A percentile compares a stretch with the other conserved stretches of the same genome.
Conservation (phyloP, 2,113 vertebrate genomes). For the Nesoenas mayeri region DNA sequence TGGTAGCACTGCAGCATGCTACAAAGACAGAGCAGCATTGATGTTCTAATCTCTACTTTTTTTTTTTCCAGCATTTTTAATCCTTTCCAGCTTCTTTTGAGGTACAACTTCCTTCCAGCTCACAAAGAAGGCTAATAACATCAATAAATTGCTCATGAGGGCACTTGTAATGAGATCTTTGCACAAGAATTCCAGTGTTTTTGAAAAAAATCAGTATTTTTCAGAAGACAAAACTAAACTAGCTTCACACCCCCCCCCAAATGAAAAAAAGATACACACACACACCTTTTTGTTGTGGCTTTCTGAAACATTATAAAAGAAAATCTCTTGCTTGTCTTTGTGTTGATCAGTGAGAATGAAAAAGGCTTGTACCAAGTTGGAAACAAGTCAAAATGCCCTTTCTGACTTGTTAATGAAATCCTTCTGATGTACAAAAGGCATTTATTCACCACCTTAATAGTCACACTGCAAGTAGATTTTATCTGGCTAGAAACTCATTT, state of each 20-base stretch:
- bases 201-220: slow-evolving; percentile 14
- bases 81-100: slow-evolving; percentile 46
- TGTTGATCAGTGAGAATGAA: slow-evolving; percentile 27
- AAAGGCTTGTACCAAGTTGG: slow-evolving; percentile 34
- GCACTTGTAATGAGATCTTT: slow-evolving; percentile 36
- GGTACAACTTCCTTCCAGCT: slow-evolving; percentile 27
- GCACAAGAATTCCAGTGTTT: neutral
- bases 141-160: slow-evolving; percentile 10
- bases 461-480: slow-evolving; percentile 44
- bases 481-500: slow-evolving; percentile 47
- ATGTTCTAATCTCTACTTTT: slow-evolving; percentile 13
- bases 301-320: neutral
- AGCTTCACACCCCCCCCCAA: neutral
- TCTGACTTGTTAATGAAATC: slow-evolving; percentile 60
- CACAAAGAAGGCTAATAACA: slow-evolving; percentile 39
- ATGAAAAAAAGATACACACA: fast-evolving
- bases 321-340: neutral
- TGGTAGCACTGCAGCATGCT: neutral
- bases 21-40: neutral
- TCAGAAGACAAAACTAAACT: neutral
- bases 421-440: slow-evolving; percentile 39
- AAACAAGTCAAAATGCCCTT: slow-evolving; percentile 66
- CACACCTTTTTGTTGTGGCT: neutral
- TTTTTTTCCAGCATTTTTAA: slow-evolving; percentile 9
- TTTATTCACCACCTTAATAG: slow-evolving; percentile 52